These are phyloP conservation scores for Lasiurus borealis DNA, from an alignment of 2,113 vertebrate genomes.

Conservation along the genomic window DNA sequence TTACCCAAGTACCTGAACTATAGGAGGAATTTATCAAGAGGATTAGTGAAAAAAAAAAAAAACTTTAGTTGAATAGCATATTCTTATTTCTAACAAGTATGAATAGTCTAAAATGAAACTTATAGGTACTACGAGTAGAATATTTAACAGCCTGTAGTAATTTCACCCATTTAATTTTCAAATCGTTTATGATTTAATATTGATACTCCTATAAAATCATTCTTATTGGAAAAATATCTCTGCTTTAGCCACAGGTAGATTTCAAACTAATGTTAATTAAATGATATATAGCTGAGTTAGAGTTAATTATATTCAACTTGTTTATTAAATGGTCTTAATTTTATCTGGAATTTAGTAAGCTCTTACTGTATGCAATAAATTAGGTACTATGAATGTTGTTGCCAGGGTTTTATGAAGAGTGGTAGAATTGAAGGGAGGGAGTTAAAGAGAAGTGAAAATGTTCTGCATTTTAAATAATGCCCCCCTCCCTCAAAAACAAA, in stretches of 20 bases:
- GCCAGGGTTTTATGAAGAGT: constrained; percentile 20
- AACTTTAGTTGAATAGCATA: constrained; percentile 43
- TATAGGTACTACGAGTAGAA: not conserved
- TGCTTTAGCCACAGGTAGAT: constrained; percentile 9
- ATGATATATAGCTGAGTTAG: not conserved
- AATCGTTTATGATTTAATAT: constrained; percentile 54
- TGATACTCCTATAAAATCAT: constrained; percentile 38
- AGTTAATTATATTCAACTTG: constrained; percentile 48
- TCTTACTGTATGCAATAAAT: not conserved
- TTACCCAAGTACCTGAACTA: constrained; percentile 10
- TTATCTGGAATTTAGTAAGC: constrained; percentile 51
- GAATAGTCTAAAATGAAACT: constrained; percentile 51
- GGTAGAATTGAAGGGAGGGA: not conserved
- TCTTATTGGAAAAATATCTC: not conserved
- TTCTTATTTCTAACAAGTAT: constrained; percentile 37
- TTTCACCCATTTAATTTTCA: constrained; percentile 51
- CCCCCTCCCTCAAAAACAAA: too few species aligned
- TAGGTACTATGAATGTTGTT: not conserved
- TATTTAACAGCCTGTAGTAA: constrained; percentile 42
- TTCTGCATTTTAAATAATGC: not conserved
- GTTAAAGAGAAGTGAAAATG: not conserved
- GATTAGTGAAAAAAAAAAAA: constrained; percentile 61
- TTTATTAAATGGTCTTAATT: constrained; percentile 50
- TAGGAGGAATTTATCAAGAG: constrained; percentile 57
- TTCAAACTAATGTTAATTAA: constrained; percentile 62